Evolutionary conservation across 2,888 invertebrate species (phyloP), one percentile per base, ranked within the genome.

Genomic region (Vannuccia rotundouncinata): DNA sequence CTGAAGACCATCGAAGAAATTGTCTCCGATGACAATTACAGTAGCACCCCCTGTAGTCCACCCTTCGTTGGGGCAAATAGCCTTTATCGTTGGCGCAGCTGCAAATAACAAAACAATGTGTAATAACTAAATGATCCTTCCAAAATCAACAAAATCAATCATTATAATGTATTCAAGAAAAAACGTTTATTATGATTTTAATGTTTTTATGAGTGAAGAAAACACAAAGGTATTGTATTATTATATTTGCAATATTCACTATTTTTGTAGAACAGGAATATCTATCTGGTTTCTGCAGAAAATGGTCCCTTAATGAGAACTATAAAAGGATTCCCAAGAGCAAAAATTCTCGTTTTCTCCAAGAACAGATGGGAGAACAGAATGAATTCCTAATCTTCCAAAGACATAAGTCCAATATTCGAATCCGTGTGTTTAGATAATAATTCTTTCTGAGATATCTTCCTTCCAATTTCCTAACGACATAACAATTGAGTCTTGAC

Each of bases 11-110:
- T 99, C 99, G 89, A 98, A 98, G 91, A 99, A 99, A 90, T 99
- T 97, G 89, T 99, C 99, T 27, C 99, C 99, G 82, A 99, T 95
- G 86, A 99, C 96, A 88, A 91, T 95, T 83, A 98, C 97, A 0
- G 96, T 96, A 2, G 96, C 95, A 17, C 98, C 98, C 74, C 99
- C 99, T n/a, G 94, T 93, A 82, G 98, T 97, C 98, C 98, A 99
- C 28, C 98, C 98, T 90, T 99, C 99, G 87, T 94, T 95, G 25
- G 99, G 99, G 83, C 95, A 96, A 90, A 99, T 95, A 83, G 97
- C 96, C 89, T 99, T 99, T 89, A 99, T 98, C 89, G 95, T 95
- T 81, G 99, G 99, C 78, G 95, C 95, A 82, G 96, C 95, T 83
- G 95, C 17, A 45, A 45, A 45, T 5, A 45, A 45, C 5, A 45